Percentiles rank a stretch among this genome's conserved stretches.
These are phyloP conservation scores for Cepaea nemoralis DNA, from an alignment of 1,140 invertebrate genomes.

Conservation along the genomic window DNA sequence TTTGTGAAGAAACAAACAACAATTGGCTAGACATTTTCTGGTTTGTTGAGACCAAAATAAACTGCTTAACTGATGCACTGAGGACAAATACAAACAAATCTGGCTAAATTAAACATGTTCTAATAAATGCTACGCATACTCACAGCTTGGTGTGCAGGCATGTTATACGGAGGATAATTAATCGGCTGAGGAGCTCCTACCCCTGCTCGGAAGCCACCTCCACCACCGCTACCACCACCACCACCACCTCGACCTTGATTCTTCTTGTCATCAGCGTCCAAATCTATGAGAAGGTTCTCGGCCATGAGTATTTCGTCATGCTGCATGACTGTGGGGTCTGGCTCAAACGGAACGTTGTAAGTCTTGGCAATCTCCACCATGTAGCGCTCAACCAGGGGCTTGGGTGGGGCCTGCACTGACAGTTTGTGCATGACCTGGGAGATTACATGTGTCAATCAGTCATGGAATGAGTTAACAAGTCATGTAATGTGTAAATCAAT, in stretches of 20 bases:
- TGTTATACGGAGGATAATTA: background rate
- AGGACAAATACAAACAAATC: too few species aligned
- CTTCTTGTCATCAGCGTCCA: slow-evolving; percentile 63
- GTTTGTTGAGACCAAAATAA: too few species aligned
- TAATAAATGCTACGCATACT: too few species aligned
- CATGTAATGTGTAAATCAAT: too few species aligned
- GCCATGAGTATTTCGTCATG: slow-evolving; percentile 79
- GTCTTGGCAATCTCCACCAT: slow-evolving; percentile 92
- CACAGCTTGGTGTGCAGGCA: background rate
- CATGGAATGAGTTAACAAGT: too few species aligned
- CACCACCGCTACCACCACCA: slow-evolving; percentile 53
- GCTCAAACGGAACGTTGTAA: slow-evolving; percentile 70
- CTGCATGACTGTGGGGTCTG: slow-evolving; percentile 79
- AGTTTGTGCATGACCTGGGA: slow-evolving; percentile 86
- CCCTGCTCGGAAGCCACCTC: slow-evolving; percentile 46
- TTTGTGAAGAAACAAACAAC: too few species aligned
- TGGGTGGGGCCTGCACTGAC: slow-evolving; percentile 94
- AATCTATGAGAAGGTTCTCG: slow-evolving; percentile 86
- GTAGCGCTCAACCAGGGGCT: slow-evolving; percentile 91
- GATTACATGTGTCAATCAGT: too few species aligned
- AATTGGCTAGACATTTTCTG: too few species aligned
- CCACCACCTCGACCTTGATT: slow-evolving; percentile 71
- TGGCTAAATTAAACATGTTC: too few species aligned
- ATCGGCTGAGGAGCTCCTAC: slow-evolving; percentile 50
- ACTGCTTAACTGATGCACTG: too few species aligned